Percentiles rank a stretch among this genome's conserved stretches.
Evolutionary conservation across 2,888 invertebrate species (phyloP).

Genomic region (Steinernema hermaphroditum): DNA sequence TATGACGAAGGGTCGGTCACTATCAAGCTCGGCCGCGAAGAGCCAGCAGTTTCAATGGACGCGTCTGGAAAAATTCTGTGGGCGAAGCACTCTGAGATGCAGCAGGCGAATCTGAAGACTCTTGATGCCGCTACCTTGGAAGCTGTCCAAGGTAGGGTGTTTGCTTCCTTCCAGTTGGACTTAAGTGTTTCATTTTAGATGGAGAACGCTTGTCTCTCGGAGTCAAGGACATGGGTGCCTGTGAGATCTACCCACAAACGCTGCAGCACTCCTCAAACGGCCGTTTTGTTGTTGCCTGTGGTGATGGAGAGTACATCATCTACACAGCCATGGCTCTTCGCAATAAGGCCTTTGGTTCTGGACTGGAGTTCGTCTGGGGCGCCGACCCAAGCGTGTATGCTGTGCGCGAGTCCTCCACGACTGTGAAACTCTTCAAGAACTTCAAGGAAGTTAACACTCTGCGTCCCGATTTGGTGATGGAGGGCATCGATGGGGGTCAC

Average conservation of each 20-base stretch:
- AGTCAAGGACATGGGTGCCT: conserved; percentile 97
- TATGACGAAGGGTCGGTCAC: conserved; percentile 95
- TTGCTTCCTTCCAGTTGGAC: background rate
- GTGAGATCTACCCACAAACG: conserved; percentile 98
- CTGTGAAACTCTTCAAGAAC: conserved; percentile 92
- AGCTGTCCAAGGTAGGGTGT: conserved; percentile 49
- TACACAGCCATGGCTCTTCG: conserved; percentile 98
- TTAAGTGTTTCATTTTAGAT: conserved; percentile 70
- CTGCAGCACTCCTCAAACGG: conserved; percentile 98
- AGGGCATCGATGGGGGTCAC: conserved; percentile 81
- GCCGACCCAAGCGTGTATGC: conserved; percentile 86
- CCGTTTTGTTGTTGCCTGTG: conserved; percentile 88
- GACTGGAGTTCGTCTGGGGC: conserved; percentile 97
- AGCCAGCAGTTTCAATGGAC: conserved; percentile 97
- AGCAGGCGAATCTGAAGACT: conserved; percentile 72
- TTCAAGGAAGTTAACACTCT: conserved; percentile 78
- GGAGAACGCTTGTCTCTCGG: conserved; percentile 89
- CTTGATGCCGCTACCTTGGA: conserved; percentile 57
- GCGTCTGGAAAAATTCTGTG: conserved; percentile 96
- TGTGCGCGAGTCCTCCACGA: conserved; percentile 82
- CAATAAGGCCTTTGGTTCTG: conserved; percentile 90
- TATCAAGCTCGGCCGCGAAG: conserved; percentile 91
- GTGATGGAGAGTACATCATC: conserved; percentile 98
- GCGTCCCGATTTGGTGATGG: conserved; percentile 85
- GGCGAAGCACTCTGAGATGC: conserved; percentile 97